A percentile compares a stretch with the other conserved stretches of the same genome.
phyloP scores from a whole-genome alignment of 2,113 vertebrate species.

The Archilochus colubris region DNA sequence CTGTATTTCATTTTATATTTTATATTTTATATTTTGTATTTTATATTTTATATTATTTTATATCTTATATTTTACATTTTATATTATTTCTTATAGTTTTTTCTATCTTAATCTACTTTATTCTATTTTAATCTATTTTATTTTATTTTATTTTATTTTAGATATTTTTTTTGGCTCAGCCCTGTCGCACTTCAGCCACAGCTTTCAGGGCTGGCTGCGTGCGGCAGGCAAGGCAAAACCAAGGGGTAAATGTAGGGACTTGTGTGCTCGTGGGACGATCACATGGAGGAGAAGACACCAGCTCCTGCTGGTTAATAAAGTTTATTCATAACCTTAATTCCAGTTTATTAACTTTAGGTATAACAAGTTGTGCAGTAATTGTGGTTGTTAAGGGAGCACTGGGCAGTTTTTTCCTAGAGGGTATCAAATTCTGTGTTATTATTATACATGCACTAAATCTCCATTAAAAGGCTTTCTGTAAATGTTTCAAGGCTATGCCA shows the following conservation, averaged over 20 bases:
- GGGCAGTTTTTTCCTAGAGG: conserved; percentile 16
- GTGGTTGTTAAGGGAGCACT: background rate
- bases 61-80: too few species aligned
- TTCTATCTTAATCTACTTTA: too few species aligned
- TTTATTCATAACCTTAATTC: conserved; percentile 2
- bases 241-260: background rate
- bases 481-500: conserved; percentile 32
- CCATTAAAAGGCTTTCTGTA: conserved; percentile 8
- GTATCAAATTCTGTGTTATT: conserved; percentile 16
- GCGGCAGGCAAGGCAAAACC: background rate
- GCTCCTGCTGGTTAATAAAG: background rate
- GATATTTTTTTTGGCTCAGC: background rate
- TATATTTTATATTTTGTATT: too few species aligned
- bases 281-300: background rate
- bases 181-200: background rate
- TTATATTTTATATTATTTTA: too few species aligned
- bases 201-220: background rate
- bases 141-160: background rate
- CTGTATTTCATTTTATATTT: too few species aligned
- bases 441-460: conserved; percentile 15
- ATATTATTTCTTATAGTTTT: too few species aligned
- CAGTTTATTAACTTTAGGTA: conserved; percentile 10
- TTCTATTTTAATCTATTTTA: too few species aligned
- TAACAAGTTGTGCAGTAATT: background rate
- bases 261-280: background rate